Evolutionary conservation across 1,140 invertebrate species (phyloP).

Genomic region (Atta cephalotes): DNA sequence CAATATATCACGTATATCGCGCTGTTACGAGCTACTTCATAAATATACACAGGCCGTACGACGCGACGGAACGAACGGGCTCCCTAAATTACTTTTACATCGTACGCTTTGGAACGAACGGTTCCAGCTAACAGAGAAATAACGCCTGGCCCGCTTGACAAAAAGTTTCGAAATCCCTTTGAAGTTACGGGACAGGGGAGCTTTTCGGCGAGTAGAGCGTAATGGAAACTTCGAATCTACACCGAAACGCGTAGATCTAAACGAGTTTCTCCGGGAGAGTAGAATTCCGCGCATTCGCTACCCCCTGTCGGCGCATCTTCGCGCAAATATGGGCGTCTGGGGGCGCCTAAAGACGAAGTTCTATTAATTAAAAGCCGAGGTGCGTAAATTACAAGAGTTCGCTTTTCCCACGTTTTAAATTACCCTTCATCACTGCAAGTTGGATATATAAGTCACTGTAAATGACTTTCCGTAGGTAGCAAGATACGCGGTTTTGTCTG

Average conservation of each 20-base stretch:
- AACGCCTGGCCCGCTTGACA: slow-evolving; percentile 46
- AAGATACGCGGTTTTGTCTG: neutral
- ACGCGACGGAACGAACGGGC: slow-evolving; percentile 13
- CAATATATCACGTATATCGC: slow-evolving; percentile 39
- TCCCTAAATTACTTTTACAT: slow-evolving; percentile 65
- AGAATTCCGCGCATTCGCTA: slow-evolving; percentile 16
- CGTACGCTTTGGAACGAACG: slow-evolving; percentile 52
- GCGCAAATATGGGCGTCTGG: slow-evolving; percentile 16
- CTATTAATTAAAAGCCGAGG: slow-evolving; percentile 46
- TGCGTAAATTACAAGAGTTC: slow-evolving; percentile 46
- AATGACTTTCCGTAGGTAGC: slow-evolving; percentile 18
- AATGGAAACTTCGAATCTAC: slow-evolving; percentile 50
- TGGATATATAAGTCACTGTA: slow-evolving; percentile 7
- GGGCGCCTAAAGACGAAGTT: slow-evolving; percentile 18
- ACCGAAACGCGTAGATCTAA: slow-evolving; percentile 42
- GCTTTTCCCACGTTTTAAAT: slow-evolving; percentile 45
- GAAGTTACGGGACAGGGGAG: slow-evolving; percentile 55
- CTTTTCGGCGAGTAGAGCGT: slow-evolving; percentile 37
- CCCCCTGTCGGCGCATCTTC: slow-evolving; percentile 16
- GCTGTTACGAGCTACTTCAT: slow-evolving; percentile 51
- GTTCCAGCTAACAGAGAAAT: slow-evolving; percentile 57
- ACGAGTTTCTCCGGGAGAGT: slow-evolving; percentile 39
- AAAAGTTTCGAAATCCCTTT: slow-evolving; percentile 65
- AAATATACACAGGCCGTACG: slow-evolving; percentile 54
- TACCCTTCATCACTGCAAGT: slow-evolving; percentile 11